Conservation (phyloP, 2,888 invertebrate genomes). For the Schizaphis graminum region DNA sequence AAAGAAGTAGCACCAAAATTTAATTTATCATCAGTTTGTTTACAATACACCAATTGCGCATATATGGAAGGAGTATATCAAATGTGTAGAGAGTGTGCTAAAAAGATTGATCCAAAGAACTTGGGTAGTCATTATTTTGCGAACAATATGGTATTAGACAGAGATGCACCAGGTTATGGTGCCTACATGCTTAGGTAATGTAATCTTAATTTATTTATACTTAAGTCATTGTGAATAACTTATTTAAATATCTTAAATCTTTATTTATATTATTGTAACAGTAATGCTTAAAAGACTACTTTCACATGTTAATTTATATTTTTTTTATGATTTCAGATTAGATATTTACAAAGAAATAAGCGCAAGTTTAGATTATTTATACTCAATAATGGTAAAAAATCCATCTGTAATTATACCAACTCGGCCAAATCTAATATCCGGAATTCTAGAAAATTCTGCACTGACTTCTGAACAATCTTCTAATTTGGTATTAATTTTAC, state of each 20-base stretch:
- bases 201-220: neutral
- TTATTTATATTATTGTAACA: neutral
- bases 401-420: constrained; percentile 52
- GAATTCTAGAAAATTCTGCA: constrained; percentile 58
- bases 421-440: constrained; percentile 54
- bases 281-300: constrained; percentile 13
- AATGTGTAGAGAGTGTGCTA: constrained; percentile 86
- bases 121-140: constrained; percentile 89
- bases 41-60: constrained; percentile 83
- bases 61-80: constrained; percentile 93
- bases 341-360: constrained; percentile 91
- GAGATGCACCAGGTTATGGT: constrained; percentile 64
- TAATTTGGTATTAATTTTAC: constrained; percentile 61
- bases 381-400: constrained; percentile 69
- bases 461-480: constrained; percentile 57
- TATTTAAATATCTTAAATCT: neutral
- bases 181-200: constrained; percentile 66
- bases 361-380: constrained; percentile 80
- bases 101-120: constrained; percentile 89
- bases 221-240: neutral
- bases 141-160: constrained; percentile 69
- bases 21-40: constrained; percentile 87
- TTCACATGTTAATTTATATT: neutral
- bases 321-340: constrained; percentile 76
- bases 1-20: constrained; percentile 90